Percentiles rank a stretch among this genome's conserved stretches.
These are phyloP conservation scores for Bombus vancouverensis DNA, from an alignment of 1,140 invertebrate species.

Conservation along the genomic window DNA sequence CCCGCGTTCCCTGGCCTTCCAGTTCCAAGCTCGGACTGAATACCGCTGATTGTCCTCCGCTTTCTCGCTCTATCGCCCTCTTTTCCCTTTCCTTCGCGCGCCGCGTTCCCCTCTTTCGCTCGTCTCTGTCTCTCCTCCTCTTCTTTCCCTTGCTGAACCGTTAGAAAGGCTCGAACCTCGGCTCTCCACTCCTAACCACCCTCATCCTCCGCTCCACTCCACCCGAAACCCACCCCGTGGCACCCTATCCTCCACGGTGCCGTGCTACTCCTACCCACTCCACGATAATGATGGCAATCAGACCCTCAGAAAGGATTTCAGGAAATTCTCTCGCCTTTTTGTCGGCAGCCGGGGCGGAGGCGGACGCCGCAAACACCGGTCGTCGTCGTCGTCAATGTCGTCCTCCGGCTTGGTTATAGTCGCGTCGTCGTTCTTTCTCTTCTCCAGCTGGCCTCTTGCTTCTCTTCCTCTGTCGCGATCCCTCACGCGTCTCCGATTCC, in stretches of 20 bases:
- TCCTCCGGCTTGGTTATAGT: conserved; percentile 56
- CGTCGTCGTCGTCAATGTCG: conserved; percentile 64
- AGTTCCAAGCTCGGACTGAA: conserved; percentile 75
- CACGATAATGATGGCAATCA: conserved; percentile 83
- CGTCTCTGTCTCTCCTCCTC: conserved; percentile 6
- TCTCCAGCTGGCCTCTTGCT: not conserved
- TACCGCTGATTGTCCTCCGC: conserved; percentile 80
- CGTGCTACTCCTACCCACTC: conserved; percentile 79
- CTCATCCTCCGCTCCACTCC: conserved; percentile 59
- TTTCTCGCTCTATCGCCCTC: conserved; percentile 53
- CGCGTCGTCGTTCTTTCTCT: conserved; percentile 18
- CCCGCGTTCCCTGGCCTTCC: conserved; percentile 63
- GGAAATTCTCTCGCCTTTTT: conserved; percentile 84
- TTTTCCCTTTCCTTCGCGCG: conserved; percentile 40
- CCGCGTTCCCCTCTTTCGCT: conserved; percentile 1
- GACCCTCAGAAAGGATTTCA: conserved; percentile 83
- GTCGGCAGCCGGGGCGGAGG: conserved; percentile 76
- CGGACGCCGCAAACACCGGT: conserved; percentile 82
- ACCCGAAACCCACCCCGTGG: conserved; percentile 64
- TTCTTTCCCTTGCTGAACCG: conserved; percentile 16
- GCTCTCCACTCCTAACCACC: conserved; percentile 64
- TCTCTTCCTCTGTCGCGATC: not conserved
- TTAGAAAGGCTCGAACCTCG: conserved; percentile 34
- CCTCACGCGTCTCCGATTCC: not conserved
- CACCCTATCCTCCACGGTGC: conserved; percentile 66